Evolutionary conservation across 2,113 vertebrate species (phyloP).

Genomic region (Potamarius usumacintae): DNA sequence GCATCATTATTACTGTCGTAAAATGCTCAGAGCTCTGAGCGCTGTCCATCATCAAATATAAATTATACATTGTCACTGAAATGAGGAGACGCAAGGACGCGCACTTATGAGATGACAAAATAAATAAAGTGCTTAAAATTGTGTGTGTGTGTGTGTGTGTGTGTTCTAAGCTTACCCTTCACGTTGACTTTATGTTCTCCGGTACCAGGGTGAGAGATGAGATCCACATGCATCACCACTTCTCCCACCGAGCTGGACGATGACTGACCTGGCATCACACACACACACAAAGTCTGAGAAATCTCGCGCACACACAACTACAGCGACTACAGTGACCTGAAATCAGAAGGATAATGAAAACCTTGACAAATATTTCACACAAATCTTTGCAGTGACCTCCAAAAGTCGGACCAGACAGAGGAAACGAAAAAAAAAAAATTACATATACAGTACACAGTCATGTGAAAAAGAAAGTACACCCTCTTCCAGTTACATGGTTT

Average conservation of each 20-base stretch:
- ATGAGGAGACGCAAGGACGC: not conserved
- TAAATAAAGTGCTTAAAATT: not conserved
- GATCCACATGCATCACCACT: conserved; percentile 89
- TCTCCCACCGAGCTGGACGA: conserved; percentile 87
- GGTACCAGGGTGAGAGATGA: conserved; percentile 87
- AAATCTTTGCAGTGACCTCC: too few relatives aligned
- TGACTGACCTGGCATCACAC: conserved; percentile 68
- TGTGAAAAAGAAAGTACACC: too few relatives aligned
- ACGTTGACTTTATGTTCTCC: conserved; percentile 96
- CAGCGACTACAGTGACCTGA: not conserved
- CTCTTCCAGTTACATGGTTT: too few relatives aligned
- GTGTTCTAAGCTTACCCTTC: conserved; percentile 79
- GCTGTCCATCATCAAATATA: not conserved
- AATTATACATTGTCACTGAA: conserved; percentile 3
- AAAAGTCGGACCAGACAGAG: too few relatives aligned
- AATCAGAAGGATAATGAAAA: not conserved
- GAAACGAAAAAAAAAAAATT: not conserved
- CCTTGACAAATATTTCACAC: too few relatives aligned
- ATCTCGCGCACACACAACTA: not conserved
- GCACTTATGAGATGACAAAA: not conserved
- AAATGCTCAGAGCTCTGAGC: not conserved
- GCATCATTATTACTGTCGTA: conserved; percentile 20
- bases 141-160: not conserved
- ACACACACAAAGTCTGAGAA: conserved; percentile 24
- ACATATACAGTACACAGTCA: too few relatives aligned